Conservation (phyloP, 2,888 invertebrate genomes). For the Dryobotodes eremita region DNA sequence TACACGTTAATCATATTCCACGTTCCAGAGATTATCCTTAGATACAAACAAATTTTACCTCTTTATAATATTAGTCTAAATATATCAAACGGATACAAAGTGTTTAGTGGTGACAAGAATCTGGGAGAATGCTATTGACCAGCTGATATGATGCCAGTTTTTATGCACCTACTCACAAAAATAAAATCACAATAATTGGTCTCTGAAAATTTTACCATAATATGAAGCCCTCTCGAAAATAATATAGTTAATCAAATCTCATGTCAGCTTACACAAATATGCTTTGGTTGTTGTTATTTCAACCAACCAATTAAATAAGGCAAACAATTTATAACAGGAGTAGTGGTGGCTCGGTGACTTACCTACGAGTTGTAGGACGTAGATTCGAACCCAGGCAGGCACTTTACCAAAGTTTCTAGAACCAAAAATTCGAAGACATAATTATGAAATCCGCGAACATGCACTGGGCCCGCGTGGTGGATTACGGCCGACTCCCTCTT, state of each 20-base stretch:
- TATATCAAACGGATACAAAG: too few relatives aligned
- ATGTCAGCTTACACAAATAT: not conserved
- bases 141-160: too few relatives aligned
- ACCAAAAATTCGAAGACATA: not conserved
- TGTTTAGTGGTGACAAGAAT: too few relatives aligned
- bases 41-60: too few relatives aligned
- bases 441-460: too few relatives aligned
- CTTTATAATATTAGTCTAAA: too few relatives aligned
- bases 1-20: too few relatives aligned
- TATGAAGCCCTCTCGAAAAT: too few relatives aligned
- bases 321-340: not conserved
- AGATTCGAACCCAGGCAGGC: not conserved
- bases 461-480: not conserved
- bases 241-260: not conserved
- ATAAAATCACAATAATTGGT: not conserved
- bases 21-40: too few relatives aligned
- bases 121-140: too few relatives aligned
- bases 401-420: not conserved
- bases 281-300: not conserved
- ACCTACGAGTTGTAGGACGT: not conserved
- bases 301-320: too few relatives aligned
- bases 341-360: not conserved
- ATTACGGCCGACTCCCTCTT: not conserved
- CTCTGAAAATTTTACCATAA: not conserved
- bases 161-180: too few relatives aligned